Conservation (phyloP, 1,140 invertebrate genomes). For the Periplaneta americana region DNA sequence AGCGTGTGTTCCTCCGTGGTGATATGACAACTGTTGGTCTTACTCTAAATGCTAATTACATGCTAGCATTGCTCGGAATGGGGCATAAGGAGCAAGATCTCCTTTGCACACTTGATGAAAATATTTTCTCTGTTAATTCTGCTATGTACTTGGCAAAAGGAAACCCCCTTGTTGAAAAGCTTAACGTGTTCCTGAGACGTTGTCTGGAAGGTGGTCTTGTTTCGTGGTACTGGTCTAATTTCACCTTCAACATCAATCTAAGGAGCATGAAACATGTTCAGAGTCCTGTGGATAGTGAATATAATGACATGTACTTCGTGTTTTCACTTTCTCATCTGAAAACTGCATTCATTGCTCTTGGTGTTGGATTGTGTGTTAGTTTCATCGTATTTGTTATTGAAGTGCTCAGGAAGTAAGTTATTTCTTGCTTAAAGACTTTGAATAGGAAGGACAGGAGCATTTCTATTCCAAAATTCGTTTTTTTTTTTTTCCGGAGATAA, state of each 20-base stretch:
- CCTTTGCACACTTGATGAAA: background rate
- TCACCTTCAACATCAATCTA: background rate
- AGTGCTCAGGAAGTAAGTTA: no score
- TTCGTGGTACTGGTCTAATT: background rate
- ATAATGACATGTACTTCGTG: no score
- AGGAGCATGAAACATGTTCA: background rate
- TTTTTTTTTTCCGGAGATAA: no score
- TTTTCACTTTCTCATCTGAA: no score
- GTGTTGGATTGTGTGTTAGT: no score
- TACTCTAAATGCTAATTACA: background rate
- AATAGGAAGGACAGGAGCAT: no score
- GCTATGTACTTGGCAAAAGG: background rate
- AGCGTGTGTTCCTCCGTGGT: background rate
- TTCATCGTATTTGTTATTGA: no score
- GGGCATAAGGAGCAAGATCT: background rate
- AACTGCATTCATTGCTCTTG: no score
- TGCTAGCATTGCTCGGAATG: background rate
- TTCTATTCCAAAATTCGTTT: no score
- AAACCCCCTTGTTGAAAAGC: background rate
- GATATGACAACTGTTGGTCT: background rate
- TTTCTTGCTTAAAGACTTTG: no score
- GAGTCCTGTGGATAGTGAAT: no score
- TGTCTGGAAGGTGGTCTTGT: background rate
- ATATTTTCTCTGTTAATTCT: background rate
- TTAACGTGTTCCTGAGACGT: background rate